Evolutionary conservation across 64 coral and sea anemone genomes (phyloP).

Genomic region (Pocillopora verrucosa): DNA sequence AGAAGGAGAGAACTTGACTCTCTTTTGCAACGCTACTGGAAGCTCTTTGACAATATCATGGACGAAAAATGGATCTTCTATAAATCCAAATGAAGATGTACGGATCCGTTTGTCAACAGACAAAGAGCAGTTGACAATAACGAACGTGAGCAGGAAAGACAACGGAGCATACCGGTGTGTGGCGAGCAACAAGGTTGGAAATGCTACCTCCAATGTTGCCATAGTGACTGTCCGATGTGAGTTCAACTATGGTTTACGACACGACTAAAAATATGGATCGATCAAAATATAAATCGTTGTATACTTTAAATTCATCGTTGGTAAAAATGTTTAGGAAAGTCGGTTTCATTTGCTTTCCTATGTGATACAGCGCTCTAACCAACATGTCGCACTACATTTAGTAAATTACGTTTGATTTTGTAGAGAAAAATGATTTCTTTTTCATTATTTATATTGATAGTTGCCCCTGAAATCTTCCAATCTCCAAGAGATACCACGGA

Average conservation of each 20-base stretch:
- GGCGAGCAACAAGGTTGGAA: neutral
- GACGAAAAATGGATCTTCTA: neutral
- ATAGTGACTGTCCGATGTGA: conserved; percentile 7
- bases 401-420: no score
- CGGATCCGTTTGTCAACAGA: neutral
- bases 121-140: neutral
- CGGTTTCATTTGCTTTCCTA: no score
- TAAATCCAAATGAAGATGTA: neutral
- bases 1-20: neutral
- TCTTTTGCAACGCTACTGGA: neutral
- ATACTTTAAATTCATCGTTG: no score
- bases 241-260: neutral
- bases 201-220: neutral
- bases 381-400: no score
- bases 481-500: no score
- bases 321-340: neutral
- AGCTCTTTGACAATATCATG: neutral
- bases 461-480: no score
- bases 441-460: no score
- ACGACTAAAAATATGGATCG: no score
- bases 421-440: no score
- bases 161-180: neutral
- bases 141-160: neutral
- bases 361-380: no score
- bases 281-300: no score